Conservation (phyloP, 2,888 invertebrate species). For the Pollenia angustigena region DNA sequence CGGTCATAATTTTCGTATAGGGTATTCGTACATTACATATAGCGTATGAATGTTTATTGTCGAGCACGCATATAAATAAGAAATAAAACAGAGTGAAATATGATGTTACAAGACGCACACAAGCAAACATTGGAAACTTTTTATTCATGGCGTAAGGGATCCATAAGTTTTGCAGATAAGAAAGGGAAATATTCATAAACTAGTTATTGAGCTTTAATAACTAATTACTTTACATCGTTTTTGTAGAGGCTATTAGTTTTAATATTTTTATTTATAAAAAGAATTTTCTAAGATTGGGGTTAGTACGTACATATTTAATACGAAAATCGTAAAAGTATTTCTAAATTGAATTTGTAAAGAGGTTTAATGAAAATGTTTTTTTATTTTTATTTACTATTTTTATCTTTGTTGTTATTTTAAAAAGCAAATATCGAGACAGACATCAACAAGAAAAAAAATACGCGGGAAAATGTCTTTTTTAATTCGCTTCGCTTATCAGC, state of each 20-base stretch:
- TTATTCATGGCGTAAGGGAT: neutral
- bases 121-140: neutral
- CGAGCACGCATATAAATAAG: neutral
- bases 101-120: neutral
- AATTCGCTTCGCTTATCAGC: slow-evolving; percentile 78
- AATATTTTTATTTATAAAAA: too few species aligned
- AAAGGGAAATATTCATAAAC: slow-evolving; percentile 4
- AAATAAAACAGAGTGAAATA: neutral
- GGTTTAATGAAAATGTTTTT: neutral
- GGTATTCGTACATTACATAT: neutral
- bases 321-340: neutral
- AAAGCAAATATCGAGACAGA: neutral
- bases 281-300: too few species aligned
- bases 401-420: neutral
- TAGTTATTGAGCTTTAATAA: slow-evolving; percentile 39
- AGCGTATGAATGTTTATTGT: neutral
- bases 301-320: too few species aligned
- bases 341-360: neutral
- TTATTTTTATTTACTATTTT: neutral
- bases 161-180: neutral
- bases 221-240: neutral
- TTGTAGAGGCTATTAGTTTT: neutral
- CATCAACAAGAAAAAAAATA: neutral
- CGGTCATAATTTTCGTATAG: neutral
- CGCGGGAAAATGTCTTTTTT: slow-evolving; percentile 13